Conservation (phyloP, 2,888 invertebrate genomes). For the Chrysomela aeneicollis region DNA sequence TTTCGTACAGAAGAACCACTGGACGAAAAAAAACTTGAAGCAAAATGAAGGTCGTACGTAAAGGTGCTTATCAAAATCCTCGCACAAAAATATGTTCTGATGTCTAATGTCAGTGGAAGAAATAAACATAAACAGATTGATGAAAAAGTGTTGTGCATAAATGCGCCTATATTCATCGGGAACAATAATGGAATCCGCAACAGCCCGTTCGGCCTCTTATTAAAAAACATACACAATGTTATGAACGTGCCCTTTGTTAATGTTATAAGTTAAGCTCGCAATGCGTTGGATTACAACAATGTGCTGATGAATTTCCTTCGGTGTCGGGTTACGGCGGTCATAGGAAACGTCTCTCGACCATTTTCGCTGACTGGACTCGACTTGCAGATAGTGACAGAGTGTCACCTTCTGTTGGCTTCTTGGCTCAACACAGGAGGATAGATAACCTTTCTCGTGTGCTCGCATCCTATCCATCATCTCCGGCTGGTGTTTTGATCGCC, state of each 20-base stretch:
- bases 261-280: constrained; percentile 35
- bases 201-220: constrained; percentile 2
- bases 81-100: too few relatives aligned
- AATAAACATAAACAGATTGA: too few relatives aligned
- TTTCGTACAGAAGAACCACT: too few relatives aligned
- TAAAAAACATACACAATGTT: constrained; percentile 36
- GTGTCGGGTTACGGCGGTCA: constrained; percentile 42
- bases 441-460: constrained; percentile 34
- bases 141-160: too few relatives aligned
- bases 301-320: constrained; percentile 58
- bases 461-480: neutral
- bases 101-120: too few relatives aligned
- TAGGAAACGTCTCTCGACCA: constrained; percentile 39
- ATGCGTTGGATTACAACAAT: constrained; percentile 49
- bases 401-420: constrained; percentile 35
- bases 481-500: neutral
- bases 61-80: too few relatives aligned
- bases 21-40: too few relatives aligned
- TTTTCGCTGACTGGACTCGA: constrained; percentile 46
- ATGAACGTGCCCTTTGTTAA: constrained; percentile 49
- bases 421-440: constrained; percentile 27
- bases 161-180: too few relatives aligned
- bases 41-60: too few relatives aligned
- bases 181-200: neutral
- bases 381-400: constrained; percentile 33